Evolutionary conservation across 2,113 vertebrate species (phyloP).

Genomic region (Rana temporaria): DNA sequence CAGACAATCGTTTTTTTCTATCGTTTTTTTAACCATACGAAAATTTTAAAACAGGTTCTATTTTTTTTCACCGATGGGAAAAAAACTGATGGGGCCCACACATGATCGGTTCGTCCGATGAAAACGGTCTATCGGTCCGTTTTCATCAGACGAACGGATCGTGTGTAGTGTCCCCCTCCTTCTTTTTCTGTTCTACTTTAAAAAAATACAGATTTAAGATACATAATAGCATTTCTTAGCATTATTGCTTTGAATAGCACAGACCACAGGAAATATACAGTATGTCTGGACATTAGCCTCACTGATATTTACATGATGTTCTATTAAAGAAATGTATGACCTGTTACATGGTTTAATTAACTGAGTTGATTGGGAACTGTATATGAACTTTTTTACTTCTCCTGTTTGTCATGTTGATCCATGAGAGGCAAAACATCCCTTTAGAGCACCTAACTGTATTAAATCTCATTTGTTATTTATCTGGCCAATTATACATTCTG

Average conservation of each 20-base stretch:
- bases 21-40: no score
- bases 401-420: conserved; percentile 9
- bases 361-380: neutral
- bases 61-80: no score
- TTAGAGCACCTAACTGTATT: conserved; percentile 31
- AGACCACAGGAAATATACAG: neutral
- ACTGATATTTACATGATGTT: neutral
- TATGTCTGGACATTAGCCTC: neutral
- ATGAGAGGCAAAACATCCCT: neutral
- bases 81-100: no score
- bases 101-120: no score
- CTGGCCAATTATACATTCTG: conserved; percentile 37
- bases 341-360: conserved; percentile 30
- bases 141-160: no score
- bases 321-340: conserved; percentile 2
- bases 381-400: conserved; percentile 15
- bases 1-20: no score
- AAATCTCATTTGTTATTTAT: conserved; percentile 37
- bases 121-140: no score
- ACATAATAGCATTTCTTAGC: neutral
- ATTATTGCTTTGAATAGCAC: conserved; percentile 1
- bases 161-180: no score
- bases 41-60: no score
- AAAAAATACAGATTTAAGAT: conserved; percentile 5
- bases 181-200: no score